Evolutionary conservation across 2,888 invertebrate genomes (phyloP), one percentile per base, ranked within the genome.

Genomic region (Muschampia plurimacula): DNA sequence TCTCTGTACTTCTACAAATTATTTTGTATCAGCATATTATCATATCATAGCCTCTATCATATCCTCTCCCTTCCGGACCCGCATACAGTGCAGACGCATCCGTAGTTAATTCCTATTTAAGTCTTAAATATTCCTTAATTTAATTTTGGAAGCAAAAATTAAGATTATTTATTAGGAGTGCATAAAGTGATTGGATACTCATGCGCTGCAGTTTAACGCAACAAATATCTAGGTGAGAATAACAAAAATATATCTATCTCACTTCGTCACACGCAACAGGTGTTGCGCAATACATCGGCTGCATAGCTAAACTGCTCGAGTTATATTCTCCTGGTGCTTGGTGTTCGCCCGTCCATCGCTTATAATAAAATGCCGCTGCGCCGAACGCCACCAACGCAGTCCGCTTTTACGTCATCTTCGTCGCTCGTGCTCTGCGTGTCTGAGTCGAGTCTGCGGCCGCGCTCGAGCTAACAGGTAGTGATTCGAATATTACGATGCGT

Each of bases 131-230:
- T 65, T 74, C 49, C 55, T 71, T 52, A 49, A 49, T 49, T 49
- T n/a, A 49, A n/a, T 49, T 49, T 49, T n/a, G 49, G 49, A n/a
- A 12, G n/a, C n/a, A 49, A 49, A 63, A 74, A 60, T 63, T 41
- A 66, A 36, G 57, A 63, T 41, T 9, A 22, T 74, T 78, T 78
- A 73, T 2, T 52, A 52, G 70, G 70, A 70, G 59, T 55, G 67
- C 13, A 49, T 67, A 67, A 57, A 67, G 55, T 67, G 32, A 49
- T 39, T 10, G 57, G 28, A 13, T 57, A 32, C 28, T 52, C 7
- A 49, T 49, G 65, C 65, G 65, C 15, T 15, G 63, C 44, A 63
- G 60, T 52, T 52, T 32, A 13, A 15, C n/a, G n/a, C 13, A 12
- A 49, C 5, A n/a, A 49, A 49, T 12, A 49, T n/a, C 49, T 49